Evolutionary conservation across 2,888 invertebrate genomes (phyloP), one percentile per base, ranked within the genome.

Genomic region (Geophilus truncorum): DNA sequence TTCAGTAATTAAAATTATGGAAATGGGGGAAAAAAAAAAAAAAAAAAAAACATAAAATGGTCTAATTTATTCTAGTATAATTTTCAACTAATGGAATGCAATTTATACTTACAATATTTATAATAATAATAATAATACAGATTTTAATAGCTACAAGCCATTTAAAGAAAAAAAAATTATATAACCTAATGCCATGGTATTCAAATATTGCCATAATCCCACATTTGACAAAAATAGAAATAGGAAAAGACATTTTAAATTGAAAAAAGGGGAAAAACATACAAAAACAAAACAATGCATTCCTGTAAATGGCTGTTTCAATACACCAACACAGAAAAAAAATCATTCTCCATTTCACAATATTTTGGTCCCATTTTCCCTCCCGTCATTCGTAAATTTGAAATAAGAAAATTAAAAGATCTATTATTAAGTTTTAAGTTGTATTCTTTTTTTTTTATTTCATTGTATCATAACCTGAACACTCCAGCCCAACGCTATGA

Each of bases 191-290:
- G 70, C 70, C 70, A 70, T 70, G 10, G 28, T 70, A 28, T 70
- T 70, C 25, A 70, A 62, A 62, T 70, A 70, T 70, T 70, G 70
- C 70, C 70, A 70, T 70, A 70, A 70, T 70, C 70, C 70, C 70
- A 70, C 28, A 32, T 36, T 77, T 77, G 34, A 77, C 25, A 77
- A 77, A 77, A n/a, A 77, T 23, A 34, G 34, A 77, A 30, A 77
- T 23, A n/a, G 15, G 34, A 77, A 76, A 28, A 76, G 3, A 32
- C n/a, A n/a, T n/a, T n/a, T n/a, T n/a, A n/a, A n/a, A n/a, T n/a
- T n/a, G 18, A 77, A 77, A 45, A 32, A n/a, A 32, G 15, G 34
- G 10, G 9, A 18, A 28, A 28, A 9, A 77, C 2, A 77, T 10
- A 10, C 10, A 30, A 30, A 77, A 77, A 34, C 10, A 10, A 77